Percentiles rank a stretch among this genome's conserved stretches.
phyloP scores from a whole-genome alignment of 2,113 vertebrate genomes.

The Ammodytes marinus region DNA sequence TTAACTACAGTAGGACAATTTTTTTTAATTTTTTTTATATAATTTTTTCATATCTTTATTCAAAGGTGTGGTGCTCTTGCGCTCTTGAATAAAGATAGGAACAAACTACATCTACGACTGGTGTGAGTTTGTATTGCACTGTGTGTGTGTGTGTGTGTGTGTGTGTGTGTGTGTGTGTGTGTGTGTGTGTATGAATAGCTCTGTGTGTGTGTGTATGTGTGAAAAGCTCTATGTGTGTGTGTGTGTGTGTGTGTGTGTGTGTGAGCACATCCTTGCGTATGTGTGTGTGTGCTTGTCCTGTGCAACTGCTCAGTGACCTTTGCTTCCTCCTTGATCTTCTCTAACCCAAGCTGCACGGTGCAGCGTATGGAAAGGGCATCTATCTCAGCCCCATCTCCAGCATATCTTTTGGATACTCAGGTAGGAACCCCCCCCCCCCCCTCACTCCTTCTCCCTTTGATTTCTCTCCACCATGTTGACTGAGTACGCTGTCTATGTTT shows the following conservation, averaged over 20 bases:
- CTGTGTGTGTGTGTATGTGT: conserved; percentile 18
- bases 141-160: conserved; percentile 21
- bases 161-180: conserved; percentile 33
- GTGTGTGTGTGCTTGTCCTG: conserved; percentile 30
- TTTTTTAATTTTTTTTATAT: too few relatives aligned
- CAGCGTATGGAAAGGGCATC: conserved; percentile 99
- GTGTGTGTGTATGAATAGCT: conserved; percentile 23
- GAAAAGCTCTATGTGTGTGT: conserved; percentile 28
- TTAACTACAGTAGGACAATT: not conserved
- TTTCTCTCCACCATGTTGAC: conserved; percentile 41
- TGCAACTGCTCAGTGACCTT: conserved; percentile 74
- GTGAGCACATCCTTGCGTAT: conserved; percentile 6
- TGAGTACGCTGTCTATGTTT: conserved; percentile 54
- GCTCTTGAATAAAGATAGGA: too few relatives aligned
- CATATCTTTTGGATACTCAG: conserved; percentile 99
- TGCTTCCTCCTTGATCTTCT: conserved; percentile 86
- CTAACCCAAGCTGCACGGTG: conserved; percentile 97
- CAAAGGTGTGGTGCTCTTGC: too few relatives aligned
- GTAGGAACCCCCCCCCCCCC: conserved; percentile 84
- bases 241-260: conserved; percentile 29
- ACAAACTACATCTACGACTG: too few relatives aligned
- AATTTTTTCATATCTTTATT: too few relatives aligned
- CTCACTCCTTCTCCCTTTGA: not conserved
- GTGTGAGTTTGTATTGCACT: conserved; percentile 1
- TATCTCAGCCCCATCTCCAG: conserved; percentile 99